Conservation (phyloP, 1,140 invertebrate genomes). For the Trichomalopsis sarcophagae region DNA sequence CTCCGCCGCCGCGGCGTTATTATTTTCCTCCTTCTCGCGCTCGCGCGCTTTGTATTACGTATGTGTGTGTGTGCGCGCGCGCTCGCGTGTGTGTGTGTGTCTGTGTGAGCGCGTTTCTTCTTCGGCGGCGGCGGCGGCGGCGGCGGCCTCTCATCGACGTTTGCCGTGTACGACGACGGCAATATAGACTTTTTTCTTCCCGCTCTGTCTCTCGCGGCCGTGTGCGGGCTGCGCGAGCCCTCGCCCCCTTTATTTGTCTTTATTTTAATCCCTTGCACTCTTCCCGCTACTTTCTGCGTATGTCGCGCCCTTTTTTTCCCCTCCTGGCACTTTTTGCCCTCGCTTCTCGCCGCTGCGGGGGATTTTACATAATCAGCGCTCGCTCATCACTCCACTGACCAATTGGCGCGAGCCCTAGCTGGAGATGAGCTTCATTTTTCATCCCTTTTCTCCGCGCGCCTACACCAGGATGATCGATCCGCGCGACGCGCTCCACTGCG, state of each 20-base stretch:
- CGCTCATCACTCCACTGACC: conserved; percentile 32
- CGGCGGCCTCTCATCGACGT: conserved; percentile 13
- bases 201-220: conserved; percentile 25
- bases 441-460: too few relatives aligned
- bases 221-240: conserved; percentile 33
- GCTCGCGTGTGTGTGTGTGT: too few relatives aligned
- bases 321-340: conserved; percentile 14
- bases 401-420: conserved; percentile 14
- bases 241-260: conserved; percentile 48
- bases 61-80: background rate
- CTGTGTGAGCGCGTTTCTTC: background rate
- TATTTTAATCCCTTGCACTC: conserved; percentile 53
- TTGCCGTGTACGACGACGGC: background rate
- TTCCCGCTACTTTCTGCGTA: conserved; percentile 17
- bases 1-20: conserved; percentile 22
- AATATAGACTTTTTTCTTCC: background rate
- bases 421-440: too few relatives aligned
- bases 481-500: too few relatives aligned
- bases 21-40: conserved; percentile 22
- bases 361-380: conserved; percentile 26
- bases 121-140: conserved; percentile 11
- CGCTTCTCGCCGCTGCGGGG: background rate
- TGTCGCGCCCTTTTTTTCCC: conserved; percentile 24
- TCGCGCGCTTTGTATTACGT: conserved; percentile 48
- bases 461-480: too few relatives aligned